A percentile compares a stretch with the other conserved stretches of the same genome.
phyloP scores from a whole-genome alignment of 2,113 vertebrate species.

The Actenoides lindsayi region DNA sequence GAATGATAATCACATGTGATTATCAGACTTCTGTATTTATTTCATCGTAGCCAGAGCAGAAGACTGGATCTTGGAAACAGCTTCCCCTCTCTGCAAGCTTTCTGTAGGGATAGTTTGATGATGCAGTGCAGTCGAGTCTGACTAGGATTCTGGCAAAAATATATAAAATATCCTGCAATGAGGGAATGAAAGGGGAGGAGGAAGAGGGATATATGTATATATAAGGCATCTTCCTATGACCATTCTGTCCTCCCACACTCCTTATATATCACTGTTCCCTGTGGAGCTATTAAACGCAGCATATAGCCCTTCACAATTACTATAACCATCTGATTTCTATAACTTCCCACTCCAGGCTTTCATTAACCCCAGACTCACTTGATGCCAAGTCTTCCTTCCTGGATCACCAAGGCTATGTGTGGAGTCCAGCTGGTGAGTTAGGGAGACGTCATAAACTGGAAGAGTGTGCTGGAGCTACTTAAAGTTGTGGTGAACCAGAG shows the following conservation, averaged over 20 bases:
- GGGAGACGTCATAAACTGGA: not conserved
- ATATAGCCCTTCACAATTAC: slow-evolving; percentile 25
- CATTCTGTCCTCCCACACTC: not conserved
- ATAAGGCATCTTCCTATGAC: not conserved
- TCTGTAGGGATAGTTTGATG: not conserved
- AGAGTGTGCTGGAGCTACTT: slow-evolving; percentile 55
- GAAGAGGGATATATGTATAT: not conserved
- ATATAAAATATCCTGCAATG: not conserved
- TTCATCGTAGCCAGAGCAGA: not conserved
- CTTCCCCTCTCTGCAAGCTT: not conserved
- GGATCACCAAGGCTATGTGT: slow-evolving; percentile 51
- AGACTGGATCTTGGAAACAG: not conserved
- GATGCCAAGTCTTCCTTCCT: slow-evolving; percentile 59
- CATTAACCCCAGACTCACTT: slow-evolving; percentile 55
- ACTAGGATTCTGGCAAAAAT: not conserved
- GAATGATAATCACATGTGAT: not conserved
- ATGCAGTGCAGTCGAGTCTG: not conserved
- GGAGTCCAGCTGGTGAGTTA: slow-evolving; percentile 43
- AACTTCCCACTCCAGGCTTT: slow-evolving; percentile 61
- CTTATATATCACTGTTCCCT: not conserved
- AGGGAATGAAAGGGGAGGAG: not conserved
- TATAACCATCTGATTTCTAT: slow-evolving; percentile 61
- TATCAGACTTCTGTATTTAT: not conserved
- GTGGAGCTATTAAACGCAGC: not conserved
- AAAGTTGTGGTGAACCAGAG: slow-evolving; percentile 52